phyloP scores from a whole-genome alignment of 1,140 invertebrate genomes.

The Aphaenogaster floridana region DNA sequence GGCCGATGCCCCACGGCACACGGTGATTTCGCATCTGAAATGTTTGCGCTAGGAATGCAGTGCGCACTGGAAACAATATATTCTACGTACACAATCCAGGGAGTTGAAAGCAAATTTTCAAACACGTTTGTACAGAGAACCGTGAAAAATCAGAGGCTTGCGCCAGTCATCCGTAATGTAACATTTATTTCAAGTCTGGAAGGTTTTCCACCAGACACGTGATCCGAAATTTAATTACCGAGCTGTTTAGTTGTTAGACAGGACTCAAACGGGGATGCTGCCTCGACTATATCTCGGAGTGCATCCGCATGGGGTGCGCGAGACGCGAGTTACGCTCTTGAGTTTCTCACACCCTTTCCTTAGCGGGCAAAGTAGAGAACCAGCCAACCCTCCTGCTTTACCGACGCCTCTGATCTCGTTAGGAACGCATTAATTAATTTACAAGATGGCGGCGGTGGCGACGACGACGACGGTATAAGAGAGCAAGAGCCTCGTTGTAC shows the following conservation, averaged over 20 bases:
- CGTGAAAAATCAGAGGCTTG: not conserved
- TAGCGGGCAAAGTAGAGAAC: constrained; percentile 73
- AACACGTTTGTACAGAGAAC: not conserved
- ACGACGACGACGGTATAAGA: constrained; percentile 69
- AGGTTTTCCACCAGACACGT: not conserved
- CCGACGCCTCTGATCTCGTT: constrained; percentile 86
- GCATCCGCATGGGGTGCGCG: constrained; percentile 9
- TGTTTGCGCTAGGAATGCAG: not conserved
- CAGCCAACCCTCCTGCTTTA: constrained; percentile 77
- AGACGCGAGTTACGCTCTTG: constrained; percentile 50
- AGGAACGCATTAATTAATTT: constrained; percentile 85
- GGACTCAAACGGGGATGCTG: not conserved
- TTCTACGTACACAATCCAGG: not conserved
- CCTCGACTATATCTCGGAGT: not conserved
- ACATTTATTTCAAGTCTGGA: not conserved
- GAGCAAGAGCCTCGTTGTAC: constrained; percentile 70
- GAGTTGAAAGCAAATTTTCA: not conserved
- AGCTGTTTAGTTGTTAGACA: not conserved
- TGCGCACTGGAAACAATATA: not conserved
- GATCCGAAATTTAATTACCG: constrained; percentile 22
- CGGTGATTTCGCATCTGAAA: not conserved
- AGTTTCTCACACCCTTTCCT: constrained; percentile 66
- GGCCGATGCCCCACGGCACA: not conserved
- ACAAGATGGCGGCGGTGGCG: constrained; percentile 82
- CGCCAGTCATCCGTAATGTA: not conserved